Base-by-base conservation (phyloP, 1,140 invertebrate species). In the Saccostrea cuccullata region DNA sequence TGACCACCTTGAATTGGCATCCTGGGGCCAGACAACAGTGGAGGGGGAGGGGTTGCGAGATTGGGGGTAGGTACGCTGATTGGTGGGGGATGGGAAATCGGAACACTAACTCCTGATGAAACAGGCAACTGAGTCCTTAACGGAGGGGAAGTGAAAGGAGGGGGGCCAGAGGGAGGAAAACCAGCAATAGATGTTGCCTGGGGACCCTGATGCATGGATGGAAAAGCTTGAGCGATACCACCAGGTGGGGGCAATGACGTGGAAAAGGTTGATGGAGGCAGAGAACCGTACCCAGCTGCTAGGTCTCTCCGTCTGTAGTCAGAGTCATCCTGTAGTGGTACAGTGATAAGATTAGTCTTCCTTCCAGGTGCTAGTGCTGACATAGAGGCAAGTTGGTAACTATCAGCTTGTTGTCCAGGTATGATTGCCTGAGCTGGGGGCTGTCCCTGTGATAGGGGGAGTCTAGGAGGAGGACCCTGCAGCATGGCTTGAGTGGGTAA, bases 321-420 rank as follows among this genome's bases (percentile, higher is more conserved):
- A n/a, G 87, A 89, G 60, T 91, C 90, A 91, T 97, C 96, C 90
- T 97, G 97, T 82, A 97, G 96, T 13, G 97, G 97, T 36, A 97
- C 97, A 0, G 97, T 97, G 91, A 97, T 97, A 47, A 97, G 96
- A 93, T 97, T 97, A 82, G 97, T 97, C 60, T 96, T 73, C n/a
- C 88, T 82, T 9, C 86, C 82, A 26, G 64, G 67, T 17, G 67
- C 26, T 26, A 87, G 40, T 12, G 13, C 64, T 3, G 85, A 36
- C 60, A 85, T 93, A 92, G 91, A 92, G 20, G 77, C 82, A 17
- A 89, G 58, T 36, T 84, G 70, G 82, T 82, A 86, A 70, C 56
- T 84, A 64, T 90, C 87, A 20, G 90, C 77, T 85, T 84, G 87
- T 94, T 92, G 87, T 56, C 15, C 82, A 58, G 82, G 77, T 15